These are phyloP conservation scores for Heliconius ismenius DNA, from an alignment of 2,888 invertebrate species.

Conservation along the genomic window DNA sequence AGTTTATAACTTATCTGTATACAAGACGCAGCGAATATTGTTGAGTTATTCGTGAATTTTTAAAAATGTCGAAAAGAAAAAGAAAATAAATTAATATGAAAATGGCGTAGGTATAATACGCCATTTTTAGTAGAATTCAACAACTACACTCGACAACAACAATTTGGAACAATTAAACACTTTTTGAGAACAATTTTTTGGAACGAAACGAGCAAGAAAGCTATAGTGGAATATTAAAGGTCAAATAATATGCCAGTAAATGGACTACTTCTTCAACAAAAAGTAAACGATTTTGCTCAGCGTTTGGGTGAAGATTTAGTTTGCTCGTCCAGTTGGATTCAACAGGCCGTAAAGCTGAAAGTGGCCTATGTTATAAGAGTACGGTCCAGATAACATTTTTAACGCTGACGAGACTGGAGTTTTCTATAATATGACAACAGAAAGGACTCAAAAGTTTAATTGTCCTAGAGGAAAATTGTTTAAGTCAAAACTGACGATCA, in stretches of 20 bases:
- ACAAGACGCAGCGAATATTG: background rate
- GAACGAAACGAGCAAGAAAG: too few relatives aligned
- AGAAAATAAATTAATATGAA: background rate
- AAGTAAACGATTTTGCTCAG: background rate
- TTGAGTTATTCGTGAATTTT: background rate
- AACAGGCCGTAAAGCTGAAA: background rate
- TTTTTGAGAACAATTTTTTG: too few relatives aligned
- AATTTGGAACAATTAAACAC: too few relatives aligned
- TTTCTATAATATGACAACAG: too few relatives aligned
- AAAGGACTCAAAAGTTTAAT: background rate
- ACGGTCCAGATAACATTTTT: background rate
- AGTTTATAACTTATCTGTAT: background rate
- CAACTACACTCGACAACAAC: too few relatives aligned
- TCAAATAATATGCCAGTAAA: background rate
- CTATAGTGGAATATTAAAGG: too few relatives aligned
- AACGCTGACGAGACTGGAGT: background rate
- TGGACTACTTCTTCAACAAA: background rate
- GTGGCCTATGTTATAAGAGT: background rate
- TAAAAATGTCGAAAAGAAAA: background rate
- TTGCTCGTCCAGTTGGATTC: background rate
- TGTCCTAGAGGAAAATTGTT: background rate
- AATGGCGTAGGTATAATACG: background rate
- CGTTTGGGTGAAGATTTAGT: background rate
- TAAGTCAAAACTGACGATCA: background rate
- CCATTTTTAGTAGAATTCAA: too few relatives aligned